These are phyloP conservation scores for Metallyticus violacea DNA, from an alignment of 2,888 invertebrate genomes.

Conservation along the genomic window DNA sequence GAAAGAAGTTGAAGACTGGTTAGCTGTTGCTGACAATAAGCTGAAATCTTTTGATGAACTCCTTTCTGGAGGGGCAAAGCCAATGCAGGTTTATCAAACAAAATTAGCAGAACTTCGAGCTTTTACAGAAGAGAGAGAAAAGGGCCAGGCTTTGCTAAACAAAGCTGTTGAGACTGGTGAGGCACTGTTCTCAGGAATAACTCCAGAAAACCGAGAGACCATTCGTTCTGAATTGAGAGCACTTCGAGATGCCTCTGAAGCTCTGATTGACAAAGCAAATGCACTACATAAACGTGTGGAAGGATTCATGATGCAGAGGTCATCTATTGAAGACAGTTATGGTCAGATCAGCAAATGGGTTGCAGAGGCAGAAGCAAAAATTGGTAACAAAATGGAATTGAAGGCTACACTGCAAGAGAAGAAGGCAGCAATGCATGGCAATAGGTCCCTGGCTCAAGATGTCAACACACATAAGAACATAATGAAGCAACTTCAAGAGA, in stretches of 20 bases:
- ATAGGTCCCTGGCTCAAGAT: constrained; percentile 79
- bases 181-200: constrained; percentile 80
- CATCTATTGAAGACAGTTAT: constrained; percentile 90
- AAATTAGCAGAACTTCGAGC: constrained; percentile 74
- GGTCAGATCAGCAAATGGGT: constrained; percentile 85
- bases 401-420: constrained; percentile 84
- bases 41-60: constrained; percentile 65
- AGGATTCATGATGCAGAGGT: constrained; percentile 82
- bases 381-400: constrained; percentile 67
- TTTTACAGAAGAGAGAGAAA: constrained; percentile 70
- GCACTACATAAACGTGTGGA: constrained; percentile 84
- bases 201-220: constrained; percentile 80
- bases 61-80: constrained; percentile 68
- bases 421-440: constrained; percentile 79
- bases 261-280: constrained; percentile 79
- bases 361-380: constrained; percentile 70
- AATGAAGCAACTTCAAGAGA: constrained; percentile 77
- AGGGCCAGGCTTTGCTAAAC: constrained; percentile 74
- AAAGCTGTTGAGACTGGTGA: constrained; percentile 85
- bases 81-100: constrained; percentile 61
- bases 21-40: constrained; percentile 69
- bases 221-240: constrained; percentile 78
- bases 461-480: constrained; percentile 82
- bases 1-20: constrained; percentile 73
- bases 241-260: constrained; percentile 79